These are phyloP conservation scores for Coptotermes formosanus DNA, from an alignment of 1,140 invertebrate genomes.

Conservation along the genomic window DNA sequence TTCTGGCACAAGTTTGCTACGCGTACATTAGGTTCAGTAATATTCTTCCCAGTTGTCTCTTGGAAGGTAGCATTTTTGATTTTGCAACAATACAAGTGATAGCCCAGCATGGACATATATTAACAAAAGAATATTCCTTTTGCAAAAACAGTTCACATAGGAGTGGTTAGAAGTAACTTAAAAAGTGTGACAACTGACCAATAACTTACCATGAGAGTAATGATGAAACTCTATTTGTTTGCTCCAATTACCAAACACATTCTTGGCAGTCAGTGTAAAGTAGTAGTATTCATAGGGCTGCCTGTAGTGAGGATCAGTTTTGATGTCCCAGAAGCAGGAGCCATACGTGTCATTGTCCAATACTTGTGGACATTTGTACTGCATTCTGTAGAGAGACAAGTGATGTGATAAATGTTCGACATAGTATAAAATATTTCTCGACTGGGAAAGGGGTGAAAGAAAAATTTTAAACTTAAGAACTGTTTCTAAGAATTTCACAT, in stretches of 20 bases:
- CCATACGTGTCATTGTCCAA: conserved; percentile 40
- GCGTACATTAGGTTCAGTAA: too few species aligned
- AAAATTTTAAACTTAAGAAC: background rate
- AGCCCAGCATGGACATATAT: too few species aligned
- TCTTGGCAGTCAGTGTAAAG: conserved; percentile 55
- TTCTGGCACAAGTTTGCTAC: too few species aligned
- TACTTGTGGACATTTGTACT: conserved; percentile 36
- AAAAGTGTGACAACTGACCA: too few species aligned
- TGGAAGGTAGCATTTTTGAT: too few species aligned
- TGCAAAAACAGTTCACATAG: too few species aligned
- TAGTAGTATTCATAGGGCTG: conserved; percentile 56
- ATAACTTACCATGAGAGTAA: conserved; percentile 55
- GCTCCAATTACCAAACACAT: conserved; percentile 54
- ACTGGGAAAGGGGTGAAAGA: background rate
- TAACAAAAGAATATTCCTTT: too few species aligned
- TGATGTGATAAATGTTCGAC: background rate
- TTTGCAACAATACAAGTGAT: too few species aligned
- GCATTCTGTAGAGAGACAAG: conserved; percentile 29
- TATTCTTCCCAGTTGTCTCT: too few species aligned
- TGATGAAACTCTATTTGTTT: conserved; percentile 58
- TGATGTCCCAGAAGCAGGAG: conserved; percentile 54
- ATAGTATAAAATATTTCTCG: background rate
- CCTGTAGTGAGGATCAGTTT: conserved; percentile 58
- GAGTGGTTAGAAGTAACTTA: too few species aligned
- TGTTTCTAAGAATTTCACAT: too few species aligned